Percentiles rank a stretch among this genome's conserved stretches.
These are phyloP conservation scores for Alfaro cultratus DNA, from an alignment of 2,797 vertebrate genomes.

Conservation along the genomic window DNA sequence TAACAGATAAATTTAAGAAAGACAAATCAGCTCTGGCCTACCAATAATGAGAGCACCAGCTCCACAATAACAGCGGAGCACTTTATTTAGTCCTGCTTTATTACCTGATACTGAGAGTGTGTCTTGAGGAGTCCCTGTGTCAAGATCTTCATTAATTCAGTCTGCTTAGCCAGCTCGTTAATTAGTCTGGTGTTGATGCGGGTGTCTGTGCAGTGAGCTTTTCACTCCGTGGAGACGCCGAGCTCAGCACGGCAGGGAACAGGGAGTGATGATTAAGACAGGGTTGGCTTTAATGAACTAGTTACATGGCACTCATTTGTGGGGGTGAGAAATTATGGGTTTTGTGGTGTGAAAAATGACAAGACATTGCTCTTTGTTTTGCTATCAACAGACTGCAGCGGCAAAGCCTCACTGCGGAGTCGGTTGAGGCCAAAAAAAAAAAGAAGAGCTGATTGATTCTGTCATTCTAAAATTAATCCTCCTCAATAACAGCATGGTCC, in stretches of 20 bases:
- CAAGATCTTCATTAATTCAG: slow-evolving; percentile 29
- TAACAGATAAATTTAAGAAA: neutral
- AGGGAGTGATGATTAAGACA: slow-evolving; percentile 16
- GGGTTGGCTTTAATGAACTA: slow-evolving; percentile 28
- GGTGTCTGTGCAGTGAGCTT: slow-evolving; percentile 24
- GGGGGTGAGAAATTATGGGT: slow-evolving; percentile 13
- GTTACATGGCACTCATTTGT: slow-evolving; percentile 17
- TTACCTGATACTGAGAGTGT: slow-evolving; percentile 7
- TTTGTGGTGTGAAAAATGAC: slow-evolving; percentile 1
- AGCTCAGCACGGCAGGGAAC: slow-evolving; percentile 12
- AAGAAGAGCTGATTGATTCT: neutral
- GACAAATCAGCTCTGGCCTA: neutral
- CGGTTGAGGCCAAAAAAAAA: neutral
- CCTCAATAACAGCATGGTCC: neutral
- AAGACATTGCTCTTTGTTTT: slow-evolving; percentile 7
- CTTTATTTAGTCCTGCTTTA: slow-evolving; percentile 4
- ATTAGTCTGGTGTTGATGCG: slow-evolving; percentile 30
- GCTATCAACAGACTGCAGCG: neutral
- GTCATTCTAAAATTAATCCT: neutral
- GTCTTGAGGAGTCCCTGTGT: slow-evolving; percentile 16
- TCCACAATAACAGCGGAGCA: neutral
- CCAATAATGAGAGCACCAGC: neutral
- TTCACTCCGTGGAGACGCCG: slow-evolving; percentile 23
- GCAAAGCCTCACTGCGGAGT: neutral
- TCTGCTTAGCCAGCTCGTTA: slow-evolving; percentile 26